Conservation (phyloP, 1,140 invertebrate species). For the Xylocopa sonorina region DNA sequence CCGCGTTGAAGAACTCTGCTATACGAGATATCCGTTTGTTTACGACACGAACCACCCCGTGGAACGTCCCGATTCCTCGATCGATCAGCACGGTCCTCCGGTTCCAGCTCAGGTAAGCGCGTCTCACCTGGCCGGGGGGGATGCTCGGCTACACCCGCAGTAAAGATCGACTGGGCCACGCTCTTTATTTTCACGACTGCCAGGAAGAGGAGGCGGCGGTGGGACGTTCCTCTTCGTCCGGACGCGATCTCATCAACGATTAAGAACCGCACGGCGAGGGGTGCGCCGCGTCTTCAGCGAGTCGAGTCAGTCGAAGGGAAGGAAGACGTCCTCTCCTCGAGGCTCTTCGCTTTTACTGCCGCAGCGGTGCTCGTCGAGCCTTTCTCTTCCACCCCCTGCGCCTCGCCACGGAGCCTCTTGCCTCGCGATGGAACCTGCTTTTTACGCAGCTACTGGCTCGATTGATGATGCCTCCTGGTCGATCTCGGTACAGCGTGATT, state of each 20-base stretch:
- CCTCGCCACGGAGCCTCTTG: neutral
- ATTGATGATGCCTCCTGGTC: neutral
- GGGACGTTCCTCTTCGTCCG: neutral
- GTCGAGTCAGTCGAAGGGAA: constrained; percentile 35
- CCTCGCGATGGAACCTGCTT: neutral
- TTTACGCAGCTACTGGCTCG: neutral
- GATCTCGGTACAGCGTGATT: neutral
- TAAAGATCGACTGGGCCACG: constrained; percentile 40
- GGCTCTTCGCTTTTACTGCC: constrained; percentile 32
- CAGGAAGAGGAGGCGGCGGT: neutral
- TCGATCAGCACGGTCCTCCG: constrained; percentile 35
- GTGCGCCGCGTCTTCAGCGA: constrained; percentile 8
- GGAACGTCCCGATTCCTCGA: constrained; percentile 19
- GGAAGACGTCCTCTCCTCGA: constrained; percentile 10
- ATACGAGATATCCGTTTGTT: neutral
- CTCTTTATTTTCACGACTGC: constrained; percentile 37
- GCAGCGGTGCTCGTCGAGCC: constrained; percentile 19
- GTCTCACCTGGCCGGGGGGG: constrained; percentile 11
- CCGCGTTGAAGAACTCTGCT: too few relatives aligned
- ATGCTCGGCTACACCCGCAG: constrained; percentile 11
- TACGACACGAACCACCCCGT: neutral
- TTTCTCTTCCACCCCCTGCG: neutral
- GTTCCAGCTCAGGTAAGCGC: constrained; percentile 26
- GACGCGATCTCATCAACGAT: constrained; percentile 60
- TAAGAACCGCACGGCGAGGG: constrained; percentile 49